Conservation (phyloP, 2,888 invertebrate species). For the Mythimna pallens region DNA sequence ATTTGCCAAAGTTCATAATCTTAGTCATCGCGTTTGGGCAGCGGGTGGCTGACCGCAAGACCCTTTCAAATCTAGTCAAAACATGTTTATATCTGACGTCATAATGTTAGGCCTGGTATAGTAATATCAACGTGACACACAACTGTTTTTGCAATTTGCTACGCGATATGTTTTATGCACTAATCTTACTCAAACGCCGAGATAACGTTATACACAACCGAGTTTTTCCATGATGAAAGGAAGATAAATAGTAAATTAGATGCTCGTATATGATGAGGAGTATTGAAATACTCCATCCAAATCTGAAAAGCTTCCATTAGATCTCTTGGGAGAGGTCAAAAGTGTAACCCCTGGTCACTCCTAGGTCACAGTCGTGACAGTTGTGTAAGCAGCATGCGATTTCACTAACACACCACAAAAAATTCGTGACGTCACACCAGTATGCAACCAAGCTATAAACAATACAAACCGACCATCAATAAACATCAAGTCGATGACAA, state of each 20-base stretch:
- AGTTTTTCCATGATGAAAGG: conserved; percentile 10
- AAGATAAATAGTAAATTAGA: conserved; percentile 16
- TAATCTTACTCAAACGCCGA: conserved; percentile 41
- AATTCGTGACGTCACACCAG: conserved; percentile 31
- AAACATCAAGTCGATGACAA: conserved; percentile 68
- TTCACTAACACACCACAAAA: conserved; percentile 52
- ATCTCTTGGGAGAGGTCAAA: conserved; percentile 20
- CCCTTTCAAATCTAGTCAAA: conserved; percentile 41
- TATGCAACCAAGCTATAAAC: conserved; percentile 48
- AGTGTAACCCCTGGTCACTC: conserved; percentile 12
- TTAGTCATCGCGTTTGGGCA: conserved; percentile 32
- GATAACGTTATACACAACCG: conserved; percentile 30
- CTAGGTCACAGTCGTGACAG: conserved; percentile 26
- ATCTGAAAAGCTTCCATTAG: not conserved
- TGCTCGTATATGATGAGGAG: not conserved
- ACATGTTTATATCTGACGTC: conserved; percentile 44
- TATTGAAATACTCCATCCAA: not conserved
- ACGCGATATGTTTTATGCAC: conserved; percentile 44
- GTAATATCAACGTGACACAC: conserved; percentile 39
- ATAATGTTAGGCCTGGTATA: conserved; percentile 23
- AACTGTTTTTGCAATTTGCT: conserved; percentile 48
- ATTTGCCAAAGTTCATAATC: conserved; percentile 7
- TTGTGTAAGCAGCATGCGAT: conserved; percentile 48
- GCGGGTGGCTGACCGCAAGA: conserved; percentile 39
- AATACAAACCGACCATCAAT: conserved; percentile 65